Percentiles rank a stretch among this genome's conserved stretches.
Conservation (phyloP, 2,113 vertebrate species). For the Apteryx owenii region DNA sequence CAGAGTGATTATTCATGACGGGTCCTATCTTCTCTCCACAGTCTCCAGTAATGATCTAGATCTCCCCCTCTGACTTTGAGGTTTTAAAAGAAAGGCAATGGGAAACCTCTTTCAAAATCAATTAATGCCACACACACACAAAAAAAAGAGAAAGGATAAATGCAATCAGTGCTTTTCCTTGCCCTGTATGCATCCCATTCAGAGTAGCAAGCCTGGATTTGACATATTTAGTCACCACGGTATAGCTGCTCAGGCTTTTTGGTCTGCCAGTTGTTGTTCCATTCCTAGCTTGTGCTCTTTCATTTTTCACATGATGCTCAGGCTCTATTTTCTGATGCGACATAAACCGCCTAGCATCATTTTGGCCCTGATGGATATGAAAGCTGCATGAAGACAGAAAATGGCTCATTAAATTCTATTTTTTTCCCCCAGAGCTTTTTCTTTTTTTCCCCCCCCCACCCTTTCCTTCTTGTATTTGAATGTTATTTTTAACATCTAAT, state of each 20-base stretch:
- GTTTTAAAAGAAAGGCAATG: not conserved
- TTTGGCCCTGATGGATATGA: not conserved
- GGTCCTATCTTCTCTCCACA: not conserved
- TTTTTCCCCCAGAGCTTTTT: rapidly evolving
- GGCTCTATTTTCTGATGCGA: not conserved
- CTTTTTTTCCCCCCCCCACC: rapidly evolving
- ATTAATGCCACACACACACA: not conserved
- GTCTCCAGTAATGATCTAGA: not conserved
- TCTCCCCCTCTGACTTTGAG: not conserved
- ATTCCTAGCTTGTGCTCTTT: not conserved
- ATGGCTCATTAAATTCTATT: not conserved
- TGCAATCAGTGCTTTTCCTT: not conserved
- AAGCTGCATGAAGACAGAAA: not conserved
- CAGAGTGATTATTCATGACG: not conserved
- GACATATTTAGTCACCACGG: not conserved
- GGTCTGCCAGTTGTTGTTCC: not conserved
- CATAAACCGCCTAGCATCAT: not conserved
- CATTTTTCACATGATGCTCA: not conserved
- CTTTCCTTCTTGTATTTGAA: not conserved
- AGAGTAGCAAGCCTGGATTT: not conserved
- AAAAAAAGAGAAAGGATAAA: not conserved
- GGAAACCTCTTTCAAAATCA: not conserved
- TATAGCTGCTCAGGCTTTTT: not conserved
- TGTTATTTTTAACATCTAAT: slow-evolving; percentile 13
- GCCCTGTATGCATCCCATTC: not conserved